phyloP scores from a whole-genome alignment of 2,113 vertebrate species.

The Emydocephalus ijimae region DNA sequence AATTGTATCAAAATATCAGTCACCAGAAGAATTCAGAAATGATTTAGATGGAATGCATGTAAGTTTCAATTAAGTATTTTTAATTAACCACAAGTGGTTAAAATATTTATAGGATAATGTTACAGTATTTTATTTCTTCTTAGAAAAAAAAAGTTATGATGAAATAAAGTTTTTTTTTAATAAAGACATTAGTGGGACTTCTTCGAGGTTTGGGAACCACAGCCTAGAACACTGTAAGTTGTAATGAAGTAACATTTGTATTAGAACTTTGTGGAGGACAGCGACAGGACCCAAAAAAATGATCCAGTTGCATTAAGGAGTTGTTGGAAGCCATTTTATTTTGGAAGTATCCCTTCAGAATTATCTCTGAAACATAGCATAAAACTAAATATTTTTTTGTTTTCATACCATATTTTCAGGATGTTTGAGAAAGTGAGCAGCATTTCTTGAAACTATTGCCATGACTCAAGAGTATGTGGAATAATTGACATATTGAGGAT shows the following conservation, averaged over 20 bases:
- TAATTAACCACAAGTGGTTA: neutral
- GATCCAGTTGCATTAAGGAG: neutral
- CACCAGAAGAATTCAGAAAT: neutral
- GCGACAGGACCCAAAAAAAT: neutral
- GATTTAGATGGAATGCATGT: neutral
- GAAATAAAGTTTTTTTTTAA: neutral
- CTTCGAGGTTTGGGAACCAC: neutral
- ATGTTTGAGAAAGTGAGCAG: neutral
- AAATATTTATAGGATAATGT: neutral
- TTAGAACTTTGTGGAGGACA: neutral
- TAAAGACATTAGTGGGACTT: neutral
- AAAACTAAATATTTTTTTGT: neutral
- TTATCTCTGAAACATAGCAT: neutral
- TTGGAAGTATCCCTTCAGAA: neutral
- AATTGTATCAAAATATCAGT: neutral
- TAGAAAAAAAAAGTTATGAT: neutral
- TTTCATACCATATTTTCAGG: neutral
- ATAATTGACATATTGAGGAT: neutral
- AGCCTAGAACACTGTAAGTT: neutral
- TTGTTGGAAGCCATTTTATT: neutral
- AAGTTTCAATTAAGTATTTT: neutral
- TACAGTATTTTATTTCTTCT: neutral
- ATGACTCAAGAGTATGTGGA: neutral
- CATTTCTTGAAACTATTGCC: neutral
- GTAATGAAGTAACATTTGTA: neutral